These are phyloP conservation scores for Phalanger gymnotis DNA, from an alignment of 2,797 vertebrate species.

Conservation along the genomic window DNA sequence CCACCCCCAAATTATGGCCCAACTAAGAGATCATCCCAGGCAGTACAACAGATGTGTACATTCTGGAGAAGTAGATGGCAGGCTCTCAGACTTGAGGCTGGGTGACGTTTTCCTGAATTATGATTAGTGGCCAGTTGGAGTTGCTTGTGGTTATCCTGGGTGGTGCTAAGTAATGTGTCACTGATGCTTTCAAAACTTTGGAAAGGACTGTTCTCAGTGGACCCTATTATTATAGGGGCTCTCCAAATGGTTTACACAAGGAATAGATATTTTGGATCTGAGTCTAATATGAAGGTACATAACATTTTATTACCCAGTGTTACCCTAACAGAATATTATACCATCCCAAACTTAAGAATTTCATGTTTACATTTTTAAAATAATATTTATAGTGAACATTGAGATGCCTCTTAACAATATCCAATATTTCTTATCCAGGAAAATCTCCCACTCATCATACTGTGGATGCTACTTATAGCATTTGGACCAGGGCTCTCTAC, in stretches of 20 bases:
- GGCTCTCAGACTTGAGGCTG: background rate
- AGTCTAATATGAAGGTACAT: slow-evolving; percentile 63
- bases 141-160: slow-evolving; percentile 47
- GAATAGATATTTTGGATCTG: slow-evolving; percentile 47
- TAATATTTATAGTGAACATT: background rate
- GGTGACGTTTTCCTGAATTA: background rate
- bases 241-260: slow-evolving; percentile 36
- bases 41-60: rapidly evolving
- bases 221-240: slow-evolving; percentile 6
- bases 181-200: slow-evolving; percentile 41
- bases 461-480: background rate
- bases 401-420: slow-evolving; percentile 30
- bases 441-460: background rate
- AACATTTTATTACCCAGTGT: slow-evolving; percentile 44
- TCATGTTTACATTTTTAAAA: slow-evolving; percentile 60
- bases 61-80: too few species aligned
- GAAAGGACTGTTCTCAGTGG: slow-evolving; percentile 28
- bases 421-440: slow-evolving; percentile 26
- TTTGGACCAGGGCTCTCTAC: background rate
- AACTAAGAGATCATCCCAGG: background rate
- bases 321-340: slow-evolving; percentile 48
- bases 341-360: slow-evolving; percentile 58
- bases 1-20: background rate
- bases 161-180: slow-evolving; percentile 42
- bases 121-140: background rate